Conservation (phyloP, 2,888 invertebrate genomes). For the Melieria omissa region DNA sequence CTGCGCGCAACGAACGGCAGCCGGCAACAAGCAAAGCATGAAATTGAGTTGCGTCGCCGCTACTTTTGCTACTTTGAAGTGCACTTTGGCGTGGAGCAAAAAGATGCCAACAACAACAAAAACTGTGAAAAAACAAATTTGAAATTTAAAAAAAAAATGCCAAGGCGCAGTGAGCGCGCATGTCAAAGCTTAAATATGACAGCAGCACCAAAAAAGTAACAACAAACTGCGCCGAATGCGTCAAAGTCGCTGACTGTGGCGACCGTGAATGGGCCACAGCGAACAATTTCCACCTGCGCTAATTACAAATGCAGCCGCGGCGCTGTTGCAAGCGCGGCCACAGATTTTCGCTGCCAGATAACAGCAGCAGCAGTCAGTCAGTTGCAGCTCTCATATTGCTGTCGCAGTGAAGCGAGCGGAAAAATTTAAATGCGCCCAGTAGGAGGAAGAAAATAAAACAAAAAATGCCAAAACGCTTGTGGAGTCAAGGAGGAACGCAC, state of each 20-base stretch:
- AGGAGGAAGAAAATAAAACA: too few species aligned
- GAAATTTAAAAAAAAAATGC: not conserved
- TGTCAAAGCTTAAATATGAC: not conserved
- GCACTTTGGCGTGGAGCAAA: constrained; percentile 45
- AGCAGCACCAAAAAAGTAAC: not conserved
- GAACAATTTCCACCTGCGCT: constrained; percentile 8
- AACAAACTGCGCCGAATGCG: not conserved
- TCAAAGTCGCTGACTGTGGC: not conserved
- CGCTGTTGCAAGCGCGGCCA: not conserved
- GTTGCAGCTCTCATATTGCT: not conserved
- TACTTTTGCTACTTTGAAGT: constrained; percentile 56
- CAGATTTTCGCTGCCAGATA: too few species aligned
- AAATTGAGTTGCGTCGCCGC: constrained; percentile 52
- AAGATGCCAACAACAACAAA: constrained; percentile 6
- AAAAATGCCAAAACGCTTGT: too few species aligned
- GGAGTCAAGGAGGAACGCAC: too few species aligned
- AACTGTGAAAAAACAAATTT: not conserved
- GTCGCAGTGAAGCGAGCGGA: too few species aligned
- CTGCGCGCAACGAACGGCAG: too few species aligned
- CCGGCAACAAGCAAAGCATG: constrained; percentile 45
- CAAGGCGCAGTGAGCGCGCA: constrained; percentile 49
- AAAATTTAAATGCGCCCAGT: too few species aligned
- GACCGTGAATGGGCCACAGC: not conserved
- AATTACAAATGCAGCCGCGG: constrained; percentile 29
- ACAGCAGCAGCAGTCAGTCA: not conserved